phyloP scores from a whole-genome alignment of 2,113 vertebrate genomes.

The Rissa tridactyla region DNA sequence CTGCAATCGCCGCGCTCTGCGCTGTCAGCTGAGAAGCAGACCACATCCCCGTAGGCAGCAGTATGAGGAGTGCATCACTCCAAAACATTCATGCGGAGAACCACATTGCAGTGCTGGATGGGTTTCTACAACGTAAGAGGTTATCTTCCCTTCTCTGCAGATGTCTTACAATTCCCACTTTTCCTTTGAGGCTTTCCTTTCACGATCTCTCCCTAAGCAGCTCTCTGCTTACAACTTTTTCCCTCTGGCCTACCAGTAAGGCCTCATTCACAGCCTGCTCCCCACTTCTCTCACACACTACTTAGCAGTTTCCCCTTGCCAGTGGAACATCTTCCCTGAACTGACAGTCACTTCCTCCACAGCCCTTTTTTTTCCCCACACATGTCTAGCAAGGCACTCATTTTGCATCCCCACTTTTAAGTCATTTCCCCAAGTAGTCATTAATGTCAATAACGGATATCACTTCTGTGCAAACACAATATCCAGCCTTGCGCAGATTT shows the following conservation, averaged over 20 bases:
- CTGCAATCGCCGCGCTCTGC: neutral
- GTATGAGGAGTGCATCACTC: neutral
- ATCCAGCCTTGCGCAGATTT: neutral
- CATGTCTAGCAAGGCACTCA: neutral
- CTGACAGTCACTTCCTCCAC: neutral
- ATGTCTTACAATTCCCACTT: neutral
- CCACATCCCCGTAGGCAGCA: neutral
- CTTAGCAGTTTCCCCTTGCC: neutral
- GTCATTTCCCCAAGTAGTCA: neutral
- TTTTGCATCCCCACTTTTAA: neutral
- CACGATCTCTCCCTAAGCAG: neutral
- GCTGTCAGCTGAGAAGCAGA: neutral
- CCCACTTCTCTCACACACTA: neutral
- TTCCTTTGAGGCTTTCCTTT: neutral
- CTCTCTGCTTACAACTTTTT: neutral
- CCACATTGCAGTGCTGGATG: neutral
- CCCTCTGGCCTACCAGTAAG: neutral
- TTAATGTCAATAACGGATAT: neutral
- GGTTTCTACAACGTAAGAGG: neutral
- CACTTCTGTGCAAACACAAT: neutral
- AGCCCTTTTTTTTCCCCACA: neutral
- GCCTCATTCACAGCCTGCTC: neutral
- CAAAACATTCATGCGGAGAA: neutral
- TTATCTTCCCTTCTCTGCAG: neutral
- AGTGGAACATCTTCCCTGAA: neutral